Evolutionary conservation across 2,113 vertebrate genomes (phyloP).

Genomic region (Melierax canorus): DNA sequence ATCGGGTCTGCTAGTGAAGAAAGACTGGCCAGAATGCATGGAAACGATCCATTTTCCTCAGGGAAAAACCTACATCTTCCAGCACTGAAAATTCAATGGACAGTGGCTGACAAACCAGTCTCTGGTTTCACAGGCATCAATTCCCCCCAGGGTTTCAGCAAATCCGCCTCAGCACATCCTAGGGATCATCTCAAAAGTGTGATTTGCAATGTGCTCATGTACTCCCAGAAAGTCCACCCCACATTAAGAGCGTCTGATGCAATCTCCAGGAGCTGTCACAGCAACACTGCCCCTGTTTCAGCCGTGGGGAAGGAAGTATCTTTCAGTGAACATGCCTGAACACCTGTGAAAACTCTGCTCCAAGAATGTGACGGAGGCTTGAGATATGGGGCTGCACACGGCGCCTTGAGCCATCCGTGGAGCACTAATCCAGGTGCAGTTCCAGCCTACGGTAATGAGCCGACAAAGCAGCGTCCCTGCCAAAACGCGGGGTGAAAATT

Average conservation of each 20-base stretch:
- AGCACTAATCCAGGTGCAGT: constrained; percentile 32
- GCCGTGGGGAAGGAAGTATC: background rate
- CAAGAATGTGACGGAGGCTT: background rate
- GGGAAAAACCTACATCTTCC: background rate
- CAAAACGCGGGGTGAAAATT: background rate
- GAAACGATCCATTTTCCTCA: background rate
- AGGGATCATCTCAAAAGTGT: background rate
- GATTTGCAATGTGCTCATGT: background rate
- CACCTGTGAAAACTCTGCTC: background rate
- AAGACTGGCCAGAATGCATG: background rate
- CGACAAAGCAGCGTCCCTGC: background rate
- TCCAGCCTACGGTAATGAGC: background rate
- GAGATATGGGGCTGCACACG: background rate
- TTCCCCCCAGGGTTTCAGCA: background rate
- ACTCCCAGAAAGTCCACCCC: background rate
- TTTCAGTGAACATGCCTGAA: background rate
- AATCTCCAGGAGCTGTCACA: background rate
- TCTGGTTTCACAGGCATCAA: background rate
- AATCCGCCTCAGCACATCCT: background rate
- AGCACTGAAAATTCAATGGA: background rate
- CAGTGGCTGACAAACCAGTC: background rate
- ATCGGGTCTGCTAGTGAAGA: background rate
- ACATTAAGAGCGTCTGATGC: background rate
- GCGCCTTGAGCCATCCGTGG: background rate
- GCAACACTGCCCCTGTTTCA: background rate